These are phyloP conservation scores for Protophormia terraenovae DNA, from an alignment of 2,888 invertebrate species.

Conservation along the genomic window DNA sequence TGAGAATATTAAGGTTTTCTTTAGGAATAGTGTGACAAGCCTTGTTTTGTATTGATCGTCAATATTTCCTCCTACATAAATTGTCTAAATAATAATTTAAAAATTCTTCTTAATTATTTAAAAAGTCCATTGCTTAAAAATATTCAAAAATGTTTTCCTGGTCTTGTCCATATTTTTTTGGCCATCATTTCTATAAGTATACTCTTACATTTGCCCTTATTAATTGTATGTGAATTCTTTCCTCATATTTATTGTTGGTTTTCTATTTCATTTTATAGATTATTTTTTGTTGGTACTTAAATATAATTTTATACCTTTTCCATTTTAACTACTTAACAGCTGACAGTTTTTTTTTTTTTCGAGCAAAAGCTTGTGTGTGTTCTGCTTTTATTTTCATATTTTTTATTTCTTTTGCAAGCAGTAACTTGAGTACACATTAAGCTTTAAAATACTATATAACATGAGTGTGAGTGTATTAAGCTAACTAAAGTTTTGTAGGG, in stretches of 20 bases:
- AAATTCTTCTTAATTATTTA: too few species aligned
- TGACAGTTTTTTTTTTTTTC: conserved; percentile 16
- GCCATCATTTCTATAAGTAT: conserved; percentile 23
- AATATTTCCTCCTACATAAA: too few species aligned
- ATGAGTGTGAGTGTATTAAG: background rate
- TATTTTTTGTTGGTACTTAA: background rate
- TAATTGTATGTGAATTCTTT: background rate
- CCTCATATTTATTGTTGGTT: background rate
- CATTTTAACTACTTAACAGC: conserved; percentile 20
- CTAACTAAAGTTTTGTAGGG: conserved; percentile 28
- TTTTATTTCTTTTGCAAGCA: background rate
- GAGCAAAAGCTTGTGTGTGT: background rate
- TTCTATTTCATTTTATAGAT: conserved; percentile 16
- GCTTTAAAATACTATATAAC: conserved; percentile 20
- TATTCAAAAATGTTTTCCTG: too few species aligned
- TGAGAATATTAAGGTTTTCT: too few species aligned
- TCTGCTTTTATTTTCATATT: background rate
- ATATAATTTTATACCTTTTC: conserved; percentile 12
- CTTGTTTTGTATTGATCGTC: too few species aligned
- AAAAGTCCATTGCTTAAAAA: too few species aligned
- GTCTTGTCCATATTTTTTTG: too few species aligned
- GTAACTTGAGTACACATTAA: conserved; percentile 32
- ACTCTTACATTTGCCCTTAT: background rate
- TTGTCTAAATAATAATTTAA: too few species aligned
- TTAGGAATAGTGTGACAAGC: too few species aligned